phyloP scores from a whole-genome alignment of 2,888 invertebrate genomes.

The Orchesella flavescens region DNA sequence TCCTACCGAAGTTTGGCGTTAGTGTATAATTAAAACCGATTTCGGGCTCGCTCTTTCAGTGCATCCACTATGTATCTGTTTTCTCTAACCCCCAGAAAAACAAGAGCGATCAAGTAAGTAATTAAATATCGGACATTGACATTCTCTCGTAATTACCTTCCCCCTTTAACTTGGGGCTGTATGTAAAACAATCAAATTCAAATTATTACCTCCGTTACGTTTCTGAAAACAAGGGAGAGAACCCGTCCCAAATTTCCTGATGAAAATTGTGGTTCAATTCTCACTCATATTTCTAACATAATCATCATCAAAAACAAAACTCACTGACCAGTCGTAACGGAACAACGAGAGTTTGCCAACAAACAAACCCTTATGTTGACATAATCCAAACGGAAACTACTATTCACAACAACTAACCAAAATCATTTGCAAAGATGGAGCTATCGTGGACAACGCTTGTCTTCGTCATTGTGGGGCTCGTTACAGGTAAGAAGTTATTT shows the following conservation, averaged over 20 bases:
- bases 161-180: neutral
- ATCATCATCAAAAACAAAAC: neutral
- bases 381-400: neutral
- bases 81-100: neutral
- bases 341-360: too few relatives aligned
- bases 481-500: conserved; percentile 47
- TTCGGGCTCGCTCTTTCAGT: neutral
- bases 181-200: conserved; percentile 54
- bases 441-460: conserved; percentile 33
- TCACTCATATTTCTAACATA: neutral
- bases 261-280: neutral
- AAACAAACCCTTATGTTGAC: neutral
- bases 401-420: neutral
- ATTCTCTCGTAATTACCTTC: conserved; percentile 42
- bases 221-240: conserved; percentile 1
- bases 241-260: neutral
- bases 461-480: conserved; percentile 30
- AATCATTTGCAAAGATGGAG: conserved; percentile 30
- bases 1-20: neutral
- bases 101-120: conserved; percentile 34
- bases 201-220: conserved; percentile 52
- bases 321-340: neutral
- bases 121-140: conserved; percentile 60
- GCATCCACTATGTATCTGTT: neutral
- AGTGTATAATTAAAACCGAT: conserved; percentile 27